Percentiles rank a stretch among this genome's conserved stretches.
Evolutionary conservation across 2,888 invertebrate genomes (phyloP).

Genomic region (Oligia latruncula): DNA sequence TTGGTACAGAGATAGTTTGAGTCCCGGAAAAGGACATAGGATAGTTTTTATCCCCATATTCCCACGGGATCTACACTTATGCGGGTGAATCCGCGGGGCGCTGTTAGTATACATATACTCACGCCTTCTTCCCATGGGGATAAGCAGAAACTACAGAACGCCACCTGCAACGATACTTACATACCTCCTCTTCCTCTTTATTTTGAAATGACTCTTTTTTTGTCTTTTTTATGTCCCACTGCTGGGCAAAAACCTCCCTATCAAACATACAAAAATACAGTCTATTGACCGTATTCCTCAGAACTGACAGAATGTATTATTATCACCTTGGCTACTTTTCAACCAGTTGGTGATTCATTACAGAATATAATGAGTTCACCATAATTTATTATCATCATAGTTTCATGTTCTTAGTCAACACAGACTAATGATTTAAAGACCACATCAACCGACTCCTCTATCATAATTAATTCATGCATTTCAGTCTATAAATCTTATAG

Average conservation of each 20-base stretch:
- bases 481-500: constrained; percentile 17
- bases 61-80: too few species aligned
- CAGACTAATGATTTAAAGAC: constrained; percentile 1
- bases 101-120: neutral
- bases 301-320: neutral
- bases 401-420: neutral
- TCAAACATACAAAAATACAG: neutral
- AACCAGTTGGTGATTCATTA: neutral
- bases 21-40: too few species aligned
- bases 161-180: neutral
- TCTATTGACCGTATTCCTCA: neutral
- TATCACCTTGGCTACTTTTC: neutral
- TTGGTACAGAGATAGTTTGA: too few species aligned
- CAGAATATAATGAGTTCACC: too few species aligned
- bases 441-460: constrained; percentile 2
- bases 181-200: neutral
- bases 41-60: too few species aligned
- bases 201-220: neutral
- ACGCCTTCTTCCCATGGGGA: neutral
- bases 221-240: too few species aligned
- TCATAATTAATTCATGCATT: constrained; percentile 19
- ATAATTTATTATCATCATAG: neutral
- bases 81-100: too few species aligned
- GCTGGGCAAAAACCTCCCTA: too few species aligned
- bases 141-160: neutral